Conservation (phyloP, 2,888 invertebrate genomes). For the Gisinianus flammeolus region DNA sequence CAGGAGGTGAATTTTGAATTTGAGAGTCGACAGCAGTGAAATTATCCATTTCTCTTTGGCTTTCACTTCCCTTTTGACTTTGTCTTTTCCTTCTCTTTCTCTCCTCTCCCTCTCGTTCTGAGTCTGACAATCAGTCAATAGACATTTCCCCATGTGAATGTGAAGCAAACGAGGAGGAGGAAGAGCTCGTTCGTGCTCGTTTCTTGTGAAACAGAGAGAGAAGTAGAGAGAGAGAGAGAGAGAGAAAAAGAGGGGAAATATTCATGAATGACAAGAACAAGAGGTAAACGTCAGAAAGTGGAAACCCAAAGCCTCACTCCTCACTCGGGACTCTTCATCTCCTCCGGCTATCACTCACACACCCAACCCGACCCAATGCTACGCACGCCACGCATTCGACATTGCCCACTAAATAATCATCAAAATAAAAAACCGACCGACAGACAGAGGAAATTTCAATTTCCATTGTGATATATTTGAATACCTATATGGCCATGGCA, state of each 20-base stretch:
- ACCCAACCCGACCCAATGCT: background rate
- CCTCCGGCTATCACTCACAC: slow-evolving; percentile 7
- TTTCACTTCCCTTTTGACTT: too few species aligned
- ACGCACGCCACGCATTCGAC: background rate
- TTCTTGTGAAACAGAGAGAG: background rate
- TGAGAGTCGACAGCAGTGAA: too few species aligned
- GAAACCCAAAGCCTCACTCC: background rate
- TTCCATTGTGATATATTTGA: too few species aligned
- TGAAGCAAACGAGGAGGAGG: background rate
- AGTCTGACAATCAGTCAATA: background rate
- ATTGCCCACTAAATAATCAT: too few species aligned
- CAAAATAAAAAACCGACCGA: too few species aligned
- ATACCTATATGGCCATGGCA: too few species aligned
- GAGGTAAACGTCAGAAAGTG: slow-evolving; percentile 5
- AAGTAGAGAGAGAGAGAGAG: background rate
- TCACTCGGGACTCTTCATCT: background rate
- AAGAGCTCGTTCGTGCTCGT: background rate
- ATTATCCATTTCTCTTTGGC: too few species aligned
- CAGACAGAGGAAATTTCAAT: background rate
- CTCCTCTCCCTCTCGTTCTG: background rate
- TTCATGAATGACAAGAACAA: background rate
- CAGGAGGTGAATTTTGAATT: too few species aligned
- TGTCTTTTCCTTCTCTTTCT: background rate
- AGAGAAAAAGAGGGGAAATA: background rate
- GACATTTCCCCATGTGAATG: background rate